Conservation (phyloP, 2,888 invertebrate genomes). For the Ochropacha duplaris region DNA sequence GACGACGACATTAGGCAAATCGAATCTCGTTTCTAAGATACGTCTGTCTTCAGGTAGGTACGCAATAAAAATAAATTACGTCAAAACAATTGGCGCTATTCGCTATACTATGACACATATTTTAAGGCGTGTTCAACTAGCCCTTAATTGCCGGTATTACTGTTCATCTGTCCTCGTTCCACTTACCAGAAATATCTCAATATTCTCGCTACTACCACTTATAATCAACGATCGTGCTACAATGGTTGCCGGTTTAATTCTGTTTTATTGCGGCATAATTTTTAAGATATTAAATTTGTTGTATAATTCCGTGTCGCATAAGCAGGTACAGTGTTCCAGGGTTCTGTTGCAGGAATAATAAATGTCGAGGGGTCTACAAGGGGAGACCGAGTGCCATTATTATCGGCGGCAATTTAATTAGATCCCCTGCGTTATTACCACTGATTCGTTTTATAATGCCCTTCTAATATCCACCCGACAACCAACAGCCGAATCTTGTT, state of each 20-base stretch:
- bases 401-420: conserved; percentile 82
- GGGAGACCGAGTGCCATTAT: conserved; percentile 77
- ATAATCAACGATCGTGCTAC: background rate
- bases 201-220: background rate
- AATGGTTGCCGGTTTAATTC: background rate
- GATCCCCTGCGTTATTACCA: conserved; percentile 79
- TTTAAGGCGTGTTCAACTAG: conserved; percentile 29
- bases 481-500: conserved; percentile 35
- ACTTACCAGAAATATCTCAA: conserved; percentile 31
- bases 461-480: conserved; percentile 59
- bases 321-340: conserved; percentile 47
- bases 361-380: conserved; percentile 75
- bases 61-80: conserved; percentile 5
- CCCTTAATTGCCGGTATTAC: conserved; percentile 28
- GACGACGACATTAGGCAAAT: conserved; percentile 21
- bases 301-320: conserved; percentile 9
- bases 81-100: conserved; percentile 1
- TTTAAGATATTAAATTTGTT: conserved; percentile 3
- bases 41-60: conserved; percentile 1
- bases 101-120: conserved; percentile 24
- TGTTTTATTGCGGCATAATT: background rate
- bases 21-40: conserved; percentile 16
- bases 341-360: conserved; percentile 72
- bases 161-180: conserved; percentile 30
- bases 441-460: conserved; percentile 79